Base-by-base conservation (phyloP, 2,797 vertebrate species). In the Alectoris magna region DNA sequence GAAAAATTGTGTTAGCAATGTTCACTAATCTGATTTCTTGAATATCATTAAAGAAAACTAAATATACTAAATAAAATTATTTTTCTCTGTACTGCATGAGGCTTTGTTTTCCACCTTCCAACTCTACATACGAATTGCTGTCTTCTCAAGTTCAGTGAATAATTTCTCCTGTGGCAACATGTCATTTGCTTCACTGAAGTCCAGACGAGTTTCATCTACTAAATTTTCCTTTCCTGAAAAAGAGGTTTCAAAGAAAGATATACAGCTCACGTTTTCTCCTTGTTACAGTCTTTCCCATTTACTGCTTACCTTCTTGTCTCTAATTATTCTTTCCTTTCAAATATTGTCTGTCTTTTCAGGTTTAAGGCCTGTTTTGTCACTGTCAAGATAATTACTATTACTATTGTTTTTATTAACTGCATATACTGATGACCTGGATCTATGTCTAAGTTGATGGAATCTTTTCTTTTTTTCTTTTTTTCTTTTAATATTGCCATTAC, bases 151-250 rank as follows among this genome's bases (percentile, higher is more conserved):
- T 88, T 84, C 87, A 87, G 6, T 70, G 76, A 91, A 43, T 91
- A 92, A 92, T 96, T 94, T 91, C 95, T 95, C 87, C 62, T 91
- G 91, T 85, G 95, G 84, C 87, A 96, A 88, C 66, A 66, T 85
- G 84, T 95, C 96, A 92, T 85, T 84, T 89, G 79, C 91, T 93
- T 94, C 92, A 94, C 58, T 95, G 91, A 85, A 95, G 76, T 85
- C 41, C 56, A 80, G 91, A 95, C 66, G 58, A 48, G 64, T 95
- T 94, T 91, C 69, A 82, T 71, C 82, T 92, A 85, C 66, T 69
- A 46, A 41, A 59, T 77, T 94, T 93, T 67, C 49, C 58, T 69
- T 43, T 62, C 39, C 59, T 69, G 49, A 85, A 93, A 85, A 91
- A 75, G 51, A 66, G 15, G 10, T 66, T 73, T 72, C 82, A 75